These are phyloP conservation scores for Etheostoma spectabile DNA, from an alignment of 2,113 vertebrate genomes.

Conservation along the genomic window DNA sequence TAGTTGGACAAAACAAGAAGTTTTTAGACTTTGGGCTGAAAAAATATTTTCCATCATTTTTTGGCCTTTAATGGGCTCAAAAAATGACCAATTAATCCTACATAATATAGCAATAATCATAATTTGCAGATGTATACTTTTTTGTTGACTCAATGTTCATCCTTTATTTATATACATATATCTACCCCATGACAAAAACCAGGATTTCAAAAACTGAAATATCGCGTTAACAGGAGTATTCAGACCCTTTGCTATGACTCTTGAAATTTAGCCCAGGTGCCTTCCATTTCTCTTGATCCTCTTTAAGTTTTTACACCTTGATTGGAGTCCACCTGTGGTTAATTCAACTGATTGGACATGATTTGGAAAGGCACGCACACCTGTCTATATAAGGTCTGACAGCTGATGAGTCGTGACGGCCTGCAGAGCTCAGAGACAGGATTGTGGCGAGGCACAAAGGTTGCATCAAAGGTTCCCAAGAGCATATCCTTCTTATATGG, in stretches of 20 bases:
- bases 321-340: background rate
- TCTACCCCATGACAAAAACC: too few relatives aligned
- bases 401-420: background rate
- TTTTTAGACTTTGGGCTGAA: too few relatives aligned
- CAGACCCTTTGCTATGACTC: background rate
- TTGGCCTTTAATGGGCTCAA: too few relatives aligned
- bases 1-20: too few relatives aligned
- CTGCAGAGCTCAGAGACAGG: background rate
- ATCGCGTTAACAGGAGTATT: background rate
- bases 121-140: too few relatives aligned
- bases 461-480: background rate
- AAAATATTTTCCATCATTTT: too few relatives aligned
- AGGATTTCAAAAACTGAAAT: too few relatives aligned
- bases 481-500: background rate
- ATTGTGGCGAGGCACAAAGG: background rate
- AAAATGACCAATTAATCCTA: too few relatives aligned
- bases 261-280: background rate
- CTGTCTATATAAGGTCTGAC: background rate
- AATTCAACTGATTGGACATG: background rate
- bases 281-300: background rate
- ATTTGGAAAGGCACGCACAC: background rate
- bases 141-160: too few relatives aligned
- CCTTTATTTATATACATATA: too few relatives aligned
- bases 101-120: too few relatives aligned
- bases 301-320: background rate